Evolutionary conservation across 2,888 invertebrate species (phyloP).

Genomic region (Acheta domesticus): DNA sequence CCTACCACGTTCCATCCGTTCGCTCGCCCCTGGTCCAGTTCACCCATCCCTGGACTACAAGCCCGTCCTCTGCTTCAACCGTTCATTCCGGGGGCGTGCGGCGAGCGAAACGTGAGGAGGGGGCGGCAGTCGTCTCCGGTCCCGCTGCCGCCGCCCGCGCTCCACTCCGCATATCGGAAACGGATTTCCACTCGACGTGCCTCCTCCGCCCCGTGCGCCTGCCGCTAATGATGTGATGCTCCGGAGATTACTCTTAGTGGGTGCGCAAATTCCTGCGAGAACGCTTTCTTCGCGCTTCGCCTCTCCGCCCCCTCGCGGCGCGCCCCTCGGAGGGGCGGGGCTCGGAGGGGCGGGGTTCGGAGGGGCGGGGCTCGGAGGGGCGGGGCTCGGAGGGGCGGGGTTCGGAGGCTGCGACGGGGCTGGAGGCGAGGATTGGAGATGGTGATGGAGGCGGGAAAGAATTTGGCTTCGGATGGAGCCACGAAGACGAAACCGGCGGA

Average conservation of each 20-base stretch:
- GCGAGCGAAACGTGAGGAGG: no score
- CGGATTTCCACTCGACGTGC: not conserved
- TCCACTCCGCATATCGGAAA: not conserved
- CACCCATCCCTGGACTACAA: no score
- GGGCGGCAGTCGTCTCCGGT: not conserved
- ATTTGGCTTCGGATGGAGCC: not conserved
- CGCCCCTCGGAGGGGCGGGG: not conserved
- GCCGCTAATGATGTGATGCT: constrained; percentile 18
- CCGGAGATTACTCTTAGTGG: not conserved
- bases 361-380: not conserved
- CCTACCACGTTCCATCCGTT: no score
- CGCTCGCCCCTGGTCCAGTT: no score
- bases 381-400: not conserved
- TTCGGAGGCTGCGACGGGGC: not conserved
- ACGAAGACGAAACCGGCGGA: no score
- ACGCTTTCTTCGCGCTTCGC: not conserved
- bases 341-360: no score
- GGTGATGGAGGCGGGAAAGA: not conserved
- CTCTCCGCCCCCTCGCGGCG: not conserved
- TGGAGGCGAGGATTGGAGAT: not conserved
- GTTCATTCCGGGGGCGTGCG: no score
- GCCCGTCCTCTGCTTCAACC: no score
- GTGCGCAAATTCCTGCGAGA: not conserved
- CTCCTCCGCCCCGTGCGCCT: not conserved
- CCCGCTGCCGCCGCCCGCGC: not conserved